Percentiles rank a stretch among this genome's conserved stretches.
Evolutionary conservation across 2,113 vertebrate species (phyloP).

Genomic region (Telmatochromis brichardi): DNA sequence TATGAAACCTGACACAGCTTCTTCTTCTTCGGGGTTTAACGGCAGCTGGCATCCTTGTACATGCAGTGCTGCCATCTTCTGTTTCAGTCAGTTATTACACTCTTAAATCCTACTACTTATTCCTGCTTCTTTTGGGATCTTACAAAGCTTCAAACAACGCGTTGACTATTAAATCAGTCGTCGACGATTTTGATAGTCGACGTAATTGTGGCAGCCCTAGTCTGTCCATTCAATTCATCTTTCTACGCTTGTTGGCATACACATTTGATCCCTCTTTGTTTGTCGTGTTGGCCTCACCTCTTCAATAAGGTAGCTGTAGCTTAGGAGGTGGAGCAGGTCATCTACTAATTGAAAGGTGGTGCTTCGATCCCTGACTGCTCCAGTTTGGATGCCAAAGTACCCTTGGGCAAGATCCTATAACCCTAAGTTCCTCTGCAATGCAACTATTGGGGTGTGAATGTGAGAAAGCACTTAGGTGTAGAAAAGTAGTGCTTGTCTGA

Average conservation of each 20-base stretch:
- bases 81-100: not conserved
- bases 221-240: not conserved
- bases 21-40: not conserved
- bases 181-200: fast-evolving
- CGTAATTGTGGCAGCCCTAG: not conserved
- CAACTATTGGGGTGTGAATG: not conserved
- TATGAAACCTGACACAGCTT: not conserved
- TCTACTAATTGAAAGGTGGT: not conserved
- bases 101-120: not conserved
- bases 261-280: not conserved
- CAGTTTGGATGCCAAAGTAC: not conserved
- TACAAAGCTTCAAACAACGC: not conserved
- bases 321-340: not conserved
- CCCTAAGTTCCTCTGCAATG: not conserved
- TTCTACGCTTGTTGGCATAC: not conserved
- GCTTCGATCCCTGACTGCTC: not conserved
- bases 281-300: not conserved
- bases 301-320: not conserved
- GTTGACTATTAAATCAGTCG: fast-evolving
- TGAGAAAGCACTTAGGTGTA: not conserved
- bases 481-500: not conserved
- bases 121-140: fast-evolving
- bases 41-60: fast-evolving
- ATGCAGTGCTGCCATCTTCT: not conserved
- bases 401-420: not conserved